These are phyloP conservation scores for Calvadosia cruxmelitensis DNA, from an alignment of 30 jellyfish, hydroid and myxozoan species.

Conservation along the genomic window DNA sequence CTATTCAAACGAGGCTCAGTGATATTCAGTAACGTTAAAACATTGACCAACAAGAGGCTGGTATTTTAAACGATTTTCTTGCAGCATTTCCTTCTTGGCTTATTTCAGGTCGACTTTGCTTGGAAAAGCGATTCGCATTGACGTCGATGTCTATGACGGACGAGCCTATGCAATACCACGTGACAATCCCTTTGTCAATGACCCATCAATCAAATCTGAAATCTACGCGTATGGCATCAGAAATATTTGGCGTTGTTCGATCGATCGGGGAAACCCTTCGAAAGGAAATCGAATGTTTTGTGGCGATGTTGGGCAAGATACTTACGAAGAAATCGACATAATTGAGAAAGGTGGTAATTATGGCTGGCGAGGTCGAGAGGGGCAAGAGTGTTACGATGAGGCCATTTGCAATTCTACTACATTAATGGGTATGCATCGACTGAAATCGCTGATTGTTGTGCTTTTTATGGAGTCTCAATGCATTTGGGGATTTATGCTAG, in stretches of 20 bases:
- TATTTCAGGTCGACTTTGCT: slow-evolving; percentile 40
- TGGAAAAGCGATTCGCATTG: slow-evolving; percentile 80
- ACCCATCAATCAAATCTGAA: slow-evolving; percentile 43
- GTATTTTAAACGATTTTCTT: no score
- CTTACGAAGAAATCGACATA: slow-evolving; percentile 66
- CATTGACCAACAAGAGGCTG: no score
- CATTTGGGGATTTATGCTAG: no score
- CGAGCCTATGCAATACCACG: slow-evolving; percentile 54
- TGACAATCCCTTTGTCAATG: slow-evolving; percentile 55
- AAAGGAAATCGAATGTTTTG: slow-evolving; percentile 30
- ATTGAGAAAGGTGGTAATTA: slow-evolving; percentile 84
- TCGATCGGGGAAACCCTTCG: slow-evolving; percentile 17
- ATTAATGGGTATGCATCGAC: no score
- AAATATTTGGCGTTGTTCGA: slow-evolving; percentile 86
- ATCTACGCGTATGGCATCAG: slow-evolving; percentile 80
- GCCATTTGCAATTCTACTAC: slow-evolving; percentile 35
- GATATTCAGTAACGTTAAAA: no score
- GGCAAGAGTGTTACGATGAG: slow-evolving; percentile 55
- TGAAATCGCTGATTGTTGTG: no score
- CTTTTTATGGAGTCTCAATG: no score
- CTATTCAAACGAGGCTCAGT: no score
- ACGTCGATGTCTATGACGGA: slow-evolving; percentile 62
- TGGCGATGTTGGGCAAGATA: slow-evolving; percentile 93
- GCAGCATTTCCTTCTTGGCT: no score
- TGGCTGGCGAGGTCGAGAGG: slow-evolving; percentile 95